Base-by-base conservation (phyloP, 2,797 vertebrate species). In the Lepilemur ruficaudatus region DNA sequence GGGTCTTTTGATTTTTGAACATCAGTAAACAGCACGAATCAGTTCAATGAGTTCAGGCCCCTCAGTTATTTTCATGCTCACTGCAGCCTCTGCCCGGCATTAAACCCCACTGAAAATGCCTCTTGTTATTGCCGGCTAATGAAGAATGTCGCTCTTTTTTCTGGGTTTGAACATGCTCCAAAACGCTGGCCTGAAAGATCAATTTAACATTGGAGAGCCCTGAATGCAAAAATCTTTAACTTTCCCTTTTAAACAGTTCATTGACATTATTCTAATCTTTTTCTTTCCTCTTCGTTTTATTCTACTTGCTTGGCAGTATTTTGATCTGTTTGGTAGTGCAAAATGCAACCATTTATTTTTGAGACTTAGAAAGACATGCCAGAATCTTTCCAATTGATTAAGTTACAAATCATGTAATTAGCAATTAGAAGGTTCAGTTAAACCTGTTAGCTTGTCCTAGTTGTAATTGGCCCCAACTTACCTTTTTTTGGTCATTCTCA, bases 1-100 rank as follows among this genome's bases (percentile, higher is more conserved):
- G 91, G 86, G 89, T 73, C 97, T 97, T 98, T 97, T 92, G 84
- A 80, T 35, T 95, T 96, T 67, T 84, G 85, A 87, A 94, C 96
- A 93, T 95, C 94, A 95, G 98, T 93, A 96, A 97, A 93, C 96
- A 97, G 72, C 94, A 87, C 95, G 35, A 72, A 97, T 94, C 94
- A 88, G 79, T 82, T 94, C 94, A 95, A 65, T 80, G 96, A 89
- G 96, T 89, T 91, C 93, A 93, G 81, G 72, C 93, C 69, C 82
- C 82, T 89, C 13, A 1, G 67, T 79, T 79, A 96, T 95, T 94
- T 82, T 89, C 91, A 52, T 48, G 83, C 97, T 95, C 50, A 88
- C 70, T 81, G n/a, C 41, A 17, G 94, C 89, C 94, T 87, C 92
- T 80, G 75, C 81, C 93, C 70, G 7, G 84, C 82, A 38, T 88